Conservation (phyloP, 2,113 vertebrate genomes). For the Sylvilagus bachmani region DNA sequence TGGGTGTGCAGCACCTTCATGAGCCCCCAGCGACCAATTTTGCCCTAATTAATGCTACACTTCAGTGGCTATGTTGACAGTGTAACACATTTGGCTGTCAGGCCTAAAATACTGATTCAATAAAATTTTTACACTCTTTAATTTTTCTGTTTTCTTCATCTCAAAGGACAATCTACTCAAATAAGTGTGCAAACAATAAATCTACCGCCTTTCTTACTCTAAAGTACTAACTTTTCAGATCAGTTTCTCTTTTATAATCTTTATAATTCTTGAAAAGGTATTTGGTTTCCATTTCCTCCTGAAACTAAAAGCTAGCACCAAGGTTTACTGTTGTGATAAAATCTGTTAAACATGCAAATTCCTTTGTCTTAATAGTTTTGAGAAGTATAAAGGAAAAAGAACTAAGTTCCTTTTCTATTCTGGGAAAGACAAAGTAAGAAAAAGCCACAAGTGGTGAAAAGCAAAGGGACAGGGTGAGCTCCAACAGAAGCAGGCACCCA, state of each 20-base stretch:
- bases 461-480: neutral
- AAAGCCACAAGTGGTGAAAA: neutral
- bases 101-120: neutral
- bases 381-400: neutral
- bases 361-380: neutral
- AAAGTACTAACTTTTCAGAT: neutral
- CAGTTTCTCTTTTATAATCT: slow-evolving; percentile 19
- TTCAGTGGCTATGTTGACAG: neutral
- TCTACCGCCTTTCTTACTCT: neutral
- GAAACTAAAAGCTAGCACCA: neutral
- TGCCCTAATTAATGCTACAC: neutral
- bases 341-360: neutral
- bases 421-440: neutral
- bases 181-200: slow-evolving; percentile 3
- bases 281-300: slow-evolving; percentile 33
- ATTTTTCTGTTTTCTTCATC: neutral
- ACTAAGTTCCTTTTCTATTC: neutral
- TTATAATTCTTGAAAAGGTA: slow-evolving; percentile 1
- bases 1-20: neutral
- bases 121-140: slow-evolving; percentile 14
- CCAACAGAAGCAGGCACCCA: neutral
- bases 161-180: neutral
- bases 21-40: neutral
- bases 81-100: neutral
- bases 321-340: neutral